These are phyloP conservation scores for Calidris pugnax DNA, from an alignment of 2,113 vertebrate species.

Conservation along the genomic window DNA sequence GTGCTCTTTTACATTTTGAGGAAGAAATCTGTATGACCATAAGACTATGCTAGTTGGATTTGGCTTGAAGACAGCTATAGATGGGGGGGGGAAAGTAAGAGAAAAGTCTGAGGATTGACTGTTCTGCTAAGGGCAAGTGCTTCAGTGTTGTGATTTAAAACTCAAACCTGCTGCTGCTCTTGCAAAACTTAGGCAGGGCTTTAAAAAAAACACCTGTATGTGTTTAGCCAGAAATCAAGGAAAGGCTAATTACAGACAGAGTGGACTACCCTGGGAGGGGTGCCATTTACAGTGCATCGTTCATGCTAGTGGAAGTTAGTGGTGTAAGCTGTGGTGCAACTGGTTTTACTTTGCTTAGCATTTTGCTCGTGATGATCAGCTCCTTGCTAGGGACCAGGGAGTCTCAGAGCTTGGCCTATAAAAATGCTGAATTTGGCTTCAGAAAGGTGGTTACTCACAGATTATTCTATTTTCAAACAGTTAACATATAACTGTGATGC, in stretches of 20 bases:
- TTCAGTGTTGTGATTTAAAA: background rate
- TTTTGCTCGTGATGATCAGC: background rate
- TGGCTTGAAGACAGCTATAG: background rate
- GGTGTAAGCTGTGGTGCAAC: background rate
- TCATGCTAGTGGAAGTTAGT: background rate
- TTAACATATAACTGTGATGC: background rate
- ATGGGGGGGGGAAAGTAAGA: background rate
- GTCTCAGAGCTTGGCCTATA: background rate
- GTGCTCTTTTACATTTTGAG: background rate
- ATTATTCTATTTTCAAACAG: background rate
- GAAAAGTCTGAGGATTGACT: background rate
- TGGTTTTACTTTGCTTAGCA: background rate
- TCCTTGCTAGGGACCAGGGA: background rate
- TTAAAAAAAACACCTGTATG: background rate
- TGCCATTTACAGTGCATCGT: accelerated
- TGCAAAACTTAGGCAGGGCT: background rate
- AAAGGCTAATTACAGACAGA: background rate
- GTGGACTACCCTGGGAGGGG: background rate
- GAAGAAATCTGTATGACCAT: background rate
- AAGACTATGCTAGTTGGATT: background rate
- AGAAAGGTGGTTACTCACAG: background rate
- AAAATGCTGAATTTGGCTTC: background rate
- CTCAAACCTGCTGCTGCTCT: background rate
- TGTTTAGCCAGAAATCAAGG: background rate
- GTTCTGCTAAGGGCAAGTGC: background rate